Evolutionary conservation across 2,797 vertebrate genomes (phyloP).

Genomic region (Uromys caudimaculatus): DNA sequence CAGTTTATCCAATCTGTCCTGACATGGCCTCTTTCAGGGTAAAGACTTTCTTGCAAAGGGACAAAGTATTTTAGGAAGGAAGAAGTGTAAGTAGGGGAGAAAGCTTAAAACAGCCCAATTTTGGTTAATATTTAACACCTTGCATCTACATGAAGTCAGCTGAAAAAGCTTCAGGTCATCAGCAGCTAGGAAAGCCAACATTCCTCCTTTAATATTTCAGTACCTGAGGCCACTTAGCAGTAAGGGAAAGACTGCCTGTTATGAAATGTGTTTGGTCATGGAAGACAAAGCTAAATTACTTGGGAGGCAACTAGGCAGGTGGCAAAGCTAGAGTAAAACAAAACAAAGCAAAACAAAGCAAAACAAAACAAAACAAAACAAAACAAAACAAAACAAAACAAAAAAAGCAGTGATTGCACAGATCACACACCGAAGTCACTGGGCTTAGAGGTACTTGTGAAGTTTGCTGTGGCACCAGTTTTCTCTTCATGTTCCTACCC

Average conservation of each 20-base stretch:
- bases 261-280: constrained; percentile 65
- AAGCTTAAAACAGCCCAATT: constrained; percentile 51
- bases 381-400: background rate
- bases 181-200: constrained; percentile 65
- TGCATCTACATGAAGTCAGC: constrained; percentile 63
- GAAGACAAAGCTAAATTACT: constrained; percentile 63
- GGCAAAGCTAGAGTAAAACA: background rate
- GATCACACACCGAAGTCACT: background rate
- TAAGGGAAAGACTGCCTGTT: constrained; percentile 80
- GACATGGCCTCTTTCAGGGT: background rate
- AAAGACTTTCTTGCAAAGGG: background rate
- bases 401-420: background rate
- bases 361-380: too few relatives aligned
- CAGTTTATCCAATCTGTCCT: background rate
- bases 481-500: background rate
- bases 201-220: constrained; percentile 87
- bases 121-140: constrained; percentile 83
- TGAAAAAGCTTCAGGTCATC: constrained; percentile 77
- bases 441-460: background rate
- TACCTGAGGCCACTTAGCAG: constrained; percentile 86
- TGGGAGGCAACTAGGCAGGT: background rate
- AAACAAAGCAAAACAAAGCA: background rate
- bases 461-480: background rate
- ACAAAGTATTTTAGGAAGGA: constrained; percentile 43
- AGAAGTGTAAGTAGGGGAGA: constrained; percentile 57